Conservation (phyloP, 2,888 invertebrate species). For the Seira ritae region DNA sequence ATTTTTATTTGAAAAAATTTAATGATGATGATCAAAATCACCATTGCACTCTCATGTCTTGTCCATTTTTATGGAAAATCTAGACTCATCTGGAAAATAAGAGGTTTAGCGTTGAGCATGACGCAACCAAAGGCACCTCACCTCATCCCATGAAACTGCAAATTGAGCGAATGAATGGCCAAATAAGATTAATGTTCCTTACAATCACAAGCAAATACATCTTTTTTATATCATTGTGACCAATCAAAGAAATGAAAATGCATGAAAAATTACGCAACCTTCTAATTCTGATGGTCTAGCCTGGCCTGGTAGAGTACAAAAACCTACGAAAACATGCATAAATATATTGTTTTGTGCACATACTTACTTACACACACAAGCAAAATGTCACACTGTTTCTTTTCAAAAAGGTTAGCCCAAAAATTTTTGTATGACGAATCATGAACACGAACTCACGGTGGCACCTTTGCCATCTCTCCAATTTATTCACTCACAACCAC, state of each 20-base stretch:
- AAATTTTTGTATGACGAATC: constrained; percentile 37
- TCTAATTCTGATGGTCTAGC: no score
- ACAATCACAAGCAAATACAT: constrained; percentile 8
- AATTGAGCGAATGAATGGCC: not conserved
- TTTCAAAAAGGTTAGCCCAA: constrained; percentile 29
- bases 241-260: constrained; percentile 41
- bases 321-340: constrained; percentile 43
- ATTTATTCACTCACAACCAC: constrained; percentile 7
- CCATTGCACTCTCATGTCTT: not conserved
- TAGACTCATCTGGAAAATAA: not conserved
- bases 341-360: constrained; percentile 36
- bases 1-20: not conserved
- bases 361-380: not conserved
- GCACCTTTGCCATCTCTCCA: constrained; percentile 3
- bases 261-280: constrained; percentile 46
- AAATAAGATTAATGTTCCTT: not conserved
- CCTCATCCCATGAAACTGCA: not conserved
- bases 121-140: no score
- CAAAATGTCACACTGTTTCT: constrained; percentile 13
- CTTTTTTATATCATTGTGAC: constrained; percentile 26
- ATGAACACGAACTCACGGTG: not conserved
- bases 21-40: not conserved
- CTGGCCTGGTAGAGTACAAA: constrained; percentile 21
- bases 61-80: not conserved
- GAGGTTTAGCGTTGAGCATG: not conserved